Evolutionary conservation across 2,797 vertebrate genomes (phyloP).

Genomic region (Ibycter americanus): DNA sequence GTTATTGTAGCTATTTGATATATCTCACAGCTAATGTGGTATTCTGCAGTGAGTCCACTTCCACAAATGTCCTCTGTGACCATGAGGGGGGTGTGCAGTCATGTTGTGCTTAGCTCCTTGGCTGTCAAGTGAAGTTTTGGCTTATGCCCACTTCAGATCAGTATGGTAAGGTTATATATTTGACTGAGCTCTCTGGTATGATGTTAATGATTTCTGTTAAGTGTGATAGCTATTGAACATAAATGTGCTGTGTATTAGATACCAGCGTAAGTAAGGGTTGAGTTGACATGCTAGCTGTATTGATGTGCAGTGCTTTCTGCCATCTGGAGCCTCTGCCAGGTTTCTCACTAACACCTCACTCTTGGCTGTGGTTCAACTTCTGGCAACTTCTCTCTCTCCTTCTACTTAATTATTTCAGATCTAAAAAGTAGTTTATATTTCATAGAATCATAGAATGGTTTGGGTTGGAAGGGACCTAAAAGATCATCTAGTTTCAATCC

Average conservation of each 20-base stretch:
- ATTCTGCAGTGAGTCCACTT: neutral
- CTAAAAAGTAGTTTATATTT: neutral
- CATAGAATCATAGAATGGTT: too few species aligned
- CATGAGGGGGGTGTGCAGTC: neutral
- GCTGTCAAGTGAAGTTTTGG: neutral
- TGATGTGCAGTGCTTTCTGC: neutral
- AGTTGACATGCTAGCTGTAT: neutral
- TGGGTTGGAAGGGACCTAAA: too few species aligned
- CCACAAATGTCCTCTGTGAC: neutral
- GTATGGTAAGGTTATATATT: neutral
- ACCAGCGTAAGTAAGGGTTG: accelerated
- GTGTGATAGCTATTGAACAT: neutral
- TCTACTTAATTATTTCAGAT: neutral
- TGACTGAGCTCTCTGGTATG: neutral
- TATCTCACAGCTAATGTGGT: neutral
- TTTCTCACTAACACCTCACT: neutral
- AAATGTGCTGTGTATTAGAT: neutral
- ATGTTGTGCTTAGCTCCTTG: neutral
- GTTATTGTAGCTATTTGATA: neutral
- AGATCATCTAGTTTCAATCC: too few species aligned
- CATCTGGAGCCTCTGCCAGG: neutral
- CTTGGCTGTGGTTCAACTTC: neutral
- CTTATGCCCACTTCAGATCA: neutral
- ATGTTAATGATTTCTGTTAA: neutral
- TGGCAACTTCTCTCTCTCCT: neutral